Evolutionary conservation across 2,888 invertebrate species (phyloP).

Genomic region (Dromius quadrimaculatus): DNA sequence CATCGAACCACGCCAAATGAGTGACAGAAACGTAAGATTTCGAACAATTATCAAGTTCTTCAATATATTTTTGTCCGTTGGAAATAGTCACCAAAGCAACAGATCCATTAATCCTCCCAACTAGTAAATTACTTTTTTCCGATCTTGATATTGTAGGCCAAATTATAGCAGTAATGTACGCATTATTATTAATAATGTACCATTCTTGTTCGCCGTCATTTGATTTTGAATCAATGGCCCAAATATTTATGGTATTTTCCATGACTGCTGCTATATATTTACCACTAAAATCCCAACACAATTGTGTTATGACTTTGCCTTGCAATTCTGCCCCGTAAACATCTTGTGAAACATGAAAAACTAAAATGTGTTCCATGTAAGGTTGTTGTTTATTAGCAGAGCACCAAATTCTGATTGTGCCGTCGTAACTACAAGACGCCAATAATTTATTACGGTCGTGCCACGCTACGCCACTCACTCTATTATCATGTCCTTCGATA

Average conservation of each 20-base stretch:
- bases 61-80: constrained; percentile 60
- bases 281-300: constrained; percentile 70
- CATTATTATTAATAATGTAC: constrained; percentile 66
- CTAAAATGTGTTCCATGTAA: constrained; percentile 69
- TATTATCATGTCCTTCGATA: constrained; percentile 71
- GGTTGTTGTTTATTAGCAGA: constrained; percentile 63
- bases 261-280: constrained; percentile 71
- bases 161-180: constrained; percentile 67
- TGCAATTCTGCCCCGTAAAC: constrained; percentile 68
- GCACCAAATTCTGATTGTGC: constrained; percentile 73
- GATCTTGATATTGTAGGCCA: constrained; percentile 66
- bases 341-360: constrained; percentile 68
- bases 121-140: constrained; percentile 65
- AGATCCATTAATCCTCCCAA: constrained; percentile 70
- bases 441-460: constrained; percentile 66
- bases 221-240: constrained; percentile 67
- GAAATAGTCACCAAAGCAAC: constrained; percentile 63
- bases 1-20: constrained; percentile 70
- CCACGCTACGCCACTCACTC: constrained; percentile 67
- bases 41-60: constrained; percentile 63
- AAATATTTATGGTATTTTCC: constrained; percentile 72
- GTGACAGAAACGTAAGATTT: constrained; percentile 67
- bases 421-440: constrained; percentile 73
- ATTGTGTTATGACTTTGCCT: constrained; percentile 66
- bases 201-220: constrained; percentile 61